Evolutionary conservation across 2,888 invertebrate species (phyloP), one percentile per base, ranked within the genome.

Genomic region (Anthophora plumipes): DNA sequence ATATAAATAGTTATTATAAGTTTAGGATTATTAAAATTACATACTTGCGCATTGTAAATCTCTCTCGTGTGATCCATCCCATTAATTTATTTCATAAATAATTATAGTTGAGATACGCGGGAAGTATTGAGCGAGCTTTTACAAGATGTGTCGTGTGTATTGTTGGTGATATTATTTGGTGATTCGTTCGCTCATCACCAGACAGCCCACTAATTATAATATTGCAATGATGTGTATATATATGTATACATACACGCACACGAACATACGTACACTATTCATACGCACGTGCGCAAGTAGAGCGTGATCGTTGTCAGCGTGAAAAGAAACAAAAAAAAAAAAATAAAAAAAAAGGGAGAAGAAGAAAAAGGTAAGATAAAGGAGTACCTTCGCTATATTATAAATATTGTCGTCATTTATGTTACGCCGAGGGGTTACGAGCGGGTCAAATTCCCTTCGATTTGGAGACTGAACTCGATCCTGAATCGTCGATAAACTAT

Each of bases 61-160:
- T 85, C 64, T 59, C 77, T 82, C 68, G 80, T 85, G 80, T 82
- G 84, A 87, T 84, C 64, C 75, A 77, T 83, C 74, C 50, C 41
- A 54, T 80, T 88, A 84, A 57, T 82, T 87, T 85, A 82, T 83
- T 84, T 80, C 74, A 48, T 80, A 67, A 67, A 59, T 9, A 48
- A 73, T 84, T 31, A 31, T 4, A 43, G 63, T 37, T 67, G 77
- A 73, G 68, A 50, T 74, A 67, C 41, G 52, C 70, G 66, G 68
- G 63, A 52, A 57, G 57, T 70, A 70, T 72, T 14, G 63, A 55
- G 70, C 63, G 77, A 69, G 71, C 60, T 78, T 72, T 78, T 54
- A 46, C 46, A 70, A 50, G 25, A 43, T 17, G 41, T 41, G 17
- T 1, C 17, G 41, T 41, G 17, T 1, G 31, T 57, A n/a, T 66